Base-by-base conservation (phyloP, 2,113 vertebrate genomes). In the Epinephelus lanceolatus region DNA sequence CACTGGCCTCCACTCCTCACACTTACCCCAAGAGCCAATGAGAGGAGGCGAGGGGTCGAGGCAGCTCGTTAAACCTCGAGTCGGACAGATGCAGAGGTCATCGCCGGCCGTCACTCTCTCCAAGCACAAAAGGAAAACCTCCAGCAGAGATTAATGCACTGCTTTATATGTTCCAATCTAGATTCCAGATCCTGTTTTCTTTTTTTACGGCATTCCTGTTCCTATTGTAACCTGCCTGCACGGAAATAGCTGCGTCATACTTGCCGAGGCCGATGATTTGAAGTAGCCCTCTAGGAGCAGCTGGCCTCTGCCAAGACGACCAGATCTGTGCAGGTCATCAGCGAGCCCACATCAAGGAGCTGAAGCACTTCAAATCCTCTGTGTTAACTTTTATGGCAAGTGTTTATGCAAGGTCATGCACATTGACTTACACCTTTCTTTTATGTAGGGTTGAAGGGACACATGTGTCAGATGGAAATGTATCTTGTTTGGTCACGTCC, bases 371-470 rank as follows among this genome's bases (percentile, higher is more conserved):
- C 84, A 90, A 94, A 88, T 93, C 86, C 81, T 90, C 84, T 61
- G 88, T 76, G 91, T 93, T 93, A 91, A 94, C 90, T 92, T 94
- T 96, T 94, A 96, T 84, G 86, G 89, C 92, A 89, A 93, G 94
- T 95, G 94, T 95, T 95, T 95, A 95, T 93, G 89, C 89, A 87
- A 86, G 94, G 94, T 96, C 94, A 94, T 86, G 88, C 89, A 92
- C 93, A 93, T 88, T 70, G 90, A 88, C 91, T 95, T 93, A 86
- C 92, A 89, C 93, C 89, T 91, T 89, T 79, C 73, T 86, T 91
- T 95, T 85, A 90, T 85, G 93, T 74, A 53, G 84, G 83, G 86
- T 68, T 77, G 85, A 81, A 70, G 84, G 88, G 84, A 86, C 83
- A 78, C 80, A 85, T 90, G 86, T 93, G 90, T 94, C 81, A 59